A percentile compares a stretch with the other conserved stretches of the same genome.
Evolutionary conservation across 1,140 invertebrate species (phyloP).

Genomic region (Battus philenor): DNA sequence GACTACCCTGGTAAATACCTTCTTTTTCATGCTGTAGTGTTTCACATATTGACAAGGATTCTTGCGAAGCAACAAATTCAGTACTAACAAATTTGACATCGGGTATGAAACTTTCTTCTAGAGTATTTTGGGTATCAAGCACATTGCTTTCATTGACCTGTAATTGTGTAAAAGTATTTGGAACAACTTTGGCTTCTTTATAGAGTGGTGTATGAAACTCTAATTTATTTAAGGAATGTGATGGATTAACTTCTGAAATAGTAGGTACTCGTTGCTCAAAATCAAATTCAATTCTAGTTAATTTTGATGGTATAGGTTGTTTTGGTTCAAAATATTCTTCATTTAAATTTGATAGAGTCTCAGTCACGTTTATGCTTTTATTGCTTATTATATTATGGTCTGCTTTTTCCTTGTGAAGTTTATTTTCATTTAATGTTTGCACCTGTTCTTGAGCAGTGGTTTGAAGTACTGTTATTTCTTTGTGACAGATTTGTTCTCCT

Average conservation of each 20-base stretch:
- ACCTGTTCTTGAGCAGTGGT: conserved; percentile 46
- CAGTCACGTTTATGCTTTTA: conserved; percentile 53
- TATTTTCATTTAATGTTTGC: conserved; percentile 30
- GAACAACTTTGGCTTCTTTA: conserved; percentile 39
- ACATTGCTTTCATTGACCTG: conserved; percentile 43
- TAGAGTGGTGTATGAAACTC: conserved; percentile 17
- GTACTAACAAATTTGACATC: conserved; percentile 30
- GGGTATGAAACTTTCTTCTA: conserved; percentile 30
- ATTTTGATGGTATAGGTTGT: conserved; percentile 20
- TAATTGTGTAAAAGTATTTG: conserved; percentile 36
- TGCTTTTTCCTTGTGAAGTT: conserved; percentile 28
- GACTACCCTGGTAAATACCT: conserved; percentile 27
- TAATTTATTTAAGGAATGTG: conserved; percentile 36
- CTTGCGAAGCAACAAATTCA: conserved; percentile 36
- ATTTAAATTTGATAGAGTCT: conserved; percentile 33
- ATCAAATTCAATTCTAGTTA: conserved; percentile 44
- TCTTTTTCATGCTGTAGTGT: conserved; percentile 53
- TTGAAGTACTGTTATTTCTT: conserved; percentile 55
- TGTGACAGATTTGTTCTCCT: conserved; percentile 40
- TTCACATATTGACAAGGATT: conserved; percentile 44
- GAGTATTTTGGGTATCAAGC: conserved; percentile 44
- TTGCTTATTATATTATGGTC: conserved; percentile 34
- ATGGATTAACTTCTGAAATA: conserved; percentile 38
- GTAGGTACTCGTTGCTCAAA: conserved; percentile 47
- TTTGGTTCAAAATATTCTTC: conserved; percentile 32